Base-by-base conservation (phyloP, 30 jellyfish, hydroid and myxozoan genomes). In the Aurelia sp. region DNA sequence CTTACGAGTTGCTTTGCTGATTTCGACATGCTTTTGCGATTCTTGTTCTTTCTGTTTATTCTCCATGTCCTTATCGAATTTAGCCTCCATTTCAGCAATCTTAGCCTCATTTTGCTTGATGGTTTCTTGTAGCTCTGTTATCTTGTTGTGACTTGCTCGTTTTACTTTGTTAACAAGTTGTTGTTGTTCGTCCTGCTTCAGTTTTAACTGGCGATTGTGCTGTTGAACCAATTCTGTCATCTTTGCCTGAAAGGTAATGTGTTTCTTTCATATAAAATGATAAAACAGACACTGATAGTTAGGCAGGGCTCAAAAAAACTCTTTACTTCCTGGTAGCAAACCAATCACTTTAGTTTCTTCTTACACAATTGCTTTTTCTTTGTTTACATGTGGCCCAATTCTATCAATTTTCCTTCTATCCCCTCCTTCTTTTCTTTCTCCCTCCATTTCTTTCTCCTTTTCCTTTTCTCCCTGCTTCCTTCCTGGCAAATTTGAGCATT, bases 1-100 rank as follows among this genome's bases (percentile, higher is more conserved):
- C 60, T 86, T 92, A 31, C 95, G 91, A 13, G 94, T 61, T 19
- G 92, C 94, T 64, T 92, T 92, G 78, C 91, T 74, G 74, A 85
- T 93, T 68, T 92, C 98, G 38, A 93, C 89, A 58, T 94, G 99
- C 78, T 88, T 94, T 55, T 73, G 91, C 50, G 92, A 82, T 70
- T 94, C 94, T 30, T 90, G 84, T 51, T 94, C 99, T 80, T 94
- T 94, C 79, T 67, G 87, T 30, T 86, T 88, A 30, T 44, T 74
- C 50, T 94, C 99, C 55, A 94, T 40, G 44, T 94, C 99, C 63
- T 65, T 62, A 16, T 66, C 86, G 35, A 77, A 84, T 27, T 63
- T 68, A 52, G 90, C 90, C 81, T 79, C 88, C 62, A 68, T 92
- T 72, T 94, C 97, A 51, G 83, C 74, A 27, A 86, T 77, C 65